Evolutionary conservation across 2,888 invertebrate species (phyloP).

Genomic region (Chloroclystis v-ata): DNA sequence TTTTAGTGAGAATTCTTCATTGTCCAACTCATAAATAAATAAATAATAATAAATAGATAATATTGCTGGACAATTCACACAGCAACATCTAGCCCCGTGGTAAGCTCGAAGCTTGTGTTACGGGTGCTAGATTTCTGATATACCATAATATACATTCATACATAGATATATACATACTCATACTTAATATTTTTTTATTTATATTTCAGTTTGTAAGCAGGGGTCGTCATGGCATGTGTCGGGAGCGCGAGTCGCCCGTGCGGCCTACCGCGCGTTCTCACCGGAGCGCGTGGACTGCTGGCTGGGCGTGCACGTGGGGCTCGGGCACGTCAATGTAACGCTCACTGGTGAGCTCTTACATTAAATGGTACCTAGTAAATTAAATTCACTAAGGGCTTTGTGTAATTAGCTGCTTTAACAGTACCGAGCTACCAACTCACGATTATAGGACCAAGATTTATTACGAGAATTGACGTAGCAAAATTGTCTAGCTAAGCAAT

Average conservation of each 20-base stretch:
- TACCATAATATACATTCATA: no score
- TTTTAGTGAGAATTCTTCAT: no score
- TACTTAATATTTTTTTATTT: not conserved
- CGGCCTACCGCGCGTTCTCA: slow-evolving; percentile 94
- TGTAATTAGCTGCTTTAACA: slow-evolving; percentile 8
- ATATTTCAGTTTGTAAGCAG: slow-evolving; percentile 87
- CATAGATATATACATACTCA: no score
- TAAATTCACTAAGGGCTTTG: slow-evolving; percentile 31
- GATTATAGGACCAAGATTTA: no score
- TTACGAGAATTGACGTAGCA: no score
- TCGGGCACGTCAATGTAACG: slow-evolving; percentile 97
- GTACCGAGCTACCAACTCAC: no score
- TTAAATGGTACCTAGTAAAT: slow-evolving; percentile 33
- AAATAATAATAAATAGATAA: no score
- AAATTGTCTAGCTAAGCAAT: not conserved
- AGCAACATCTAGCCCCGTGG: no score
- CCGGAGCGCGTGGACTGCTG: slow-evolving; percentile 91
- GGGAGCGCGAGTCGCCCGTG: slow-evolving; percentile 83
- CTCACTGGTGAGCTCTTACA: slow-evolving; percentile 83
- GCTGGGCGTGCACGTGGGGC: slow-evolving; percentile 94
- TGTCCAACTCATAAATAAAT: no score
- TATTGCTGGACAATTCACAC: no score
- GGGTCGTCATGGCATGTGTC: slow-evolving; percentile 97
- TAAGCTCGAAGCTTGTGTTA: no score
- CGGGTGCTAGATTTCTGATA: no score